Evolutionary conservation across 2,888 invertebrate genomes (phyloP).

Genomic region (Eristalis intricaria): DNA sequence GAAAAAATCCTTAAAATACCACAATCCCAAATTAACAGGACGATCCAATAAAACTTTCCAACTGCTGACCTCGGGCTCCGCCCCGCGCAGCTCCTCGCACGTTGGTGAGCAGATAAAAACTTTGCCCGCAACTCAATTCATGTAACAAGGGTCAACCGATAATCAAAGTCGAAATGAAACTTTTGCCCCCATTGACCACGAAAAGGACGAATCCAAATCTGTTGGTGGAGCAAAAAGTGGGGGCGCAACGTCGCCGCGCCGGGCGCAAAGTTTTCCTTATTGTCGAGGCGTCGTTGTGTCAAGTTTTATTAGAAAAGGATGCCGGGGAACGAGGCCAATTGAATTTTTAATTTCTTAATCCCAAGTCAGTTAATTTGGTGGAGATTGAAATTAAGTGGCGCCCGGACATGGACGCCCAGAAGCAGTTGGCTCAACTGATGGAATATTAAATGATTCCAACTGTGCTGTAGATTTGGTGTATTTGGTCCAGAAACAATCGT

Average conservation of each 20-base stretch:
- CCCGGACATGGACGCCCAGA: background rate
- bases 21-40: constrained; percentile 8
- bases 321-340: background rate
- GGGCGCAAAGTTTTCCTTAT: background rate
- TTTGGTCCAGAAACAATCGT: background rate
- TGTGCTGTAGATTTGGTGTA: background rate
- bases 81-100: background rate
- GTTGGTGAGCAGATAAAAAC: constrained; percentile 7
- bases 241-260: background rate
- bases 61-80: background rate
- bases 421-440: constrained; percentile 8
- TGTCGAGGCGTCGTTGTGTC: constrained; percentile 18
- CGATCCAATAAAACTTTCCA: constrained; percentile 16
- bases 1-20: background rate
- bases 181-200: constrained; percentile 12
- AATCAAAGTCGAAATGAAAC: constrained; percentile 24
- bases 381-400: background rate
- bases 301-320: constrained; percentile 10
- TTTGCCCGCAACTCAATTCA: constrained; percentile 14
- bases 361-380: background rate
- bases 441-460: constrained; percentile 1
- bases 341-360: background rate
- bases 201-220: constrained; percentile 12
- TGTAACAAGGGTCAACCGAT: constrained; percentile 33
- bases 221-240: background rate